Base-by-base conservation (phyloP, 2,113 vertebrate species). In the Aythya baeri region DNA sequence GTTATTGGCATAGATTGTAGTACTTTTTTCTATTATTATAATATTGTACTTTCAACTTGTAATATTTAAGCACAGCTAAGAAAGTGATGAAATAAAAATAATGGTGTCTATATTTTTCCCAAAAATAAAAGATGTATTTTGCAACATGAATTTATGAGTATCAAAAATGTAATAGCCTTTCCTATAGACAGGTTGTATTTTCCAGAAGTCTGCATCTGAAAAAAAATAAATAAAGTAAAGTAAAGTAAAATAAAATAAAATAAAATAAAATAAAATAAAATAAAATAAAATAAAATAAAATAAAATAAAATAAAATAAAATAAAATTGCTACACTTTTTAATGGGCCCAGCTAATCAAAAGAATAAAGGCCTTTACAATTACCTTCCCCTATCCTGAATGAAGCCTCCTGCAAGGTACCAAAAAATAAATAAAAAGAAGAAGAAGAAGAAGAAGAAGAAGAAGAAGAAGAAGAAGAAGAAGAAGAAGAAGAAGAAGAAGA, bases 71-170 rank as follows among this genome's bases (percentile, higher is more conserved):
- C 14, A 17, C 1, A 70, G 7, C 1, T 50, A 32, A 81, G 76
- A 87, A 77, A 25, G 79, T 52, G 68, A 91, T 59, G 67, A 95
- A 95, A 91, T 81, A 86, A 66, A 94, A 96, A 94, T 79, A 75
- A 49, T 34, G 11, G 44, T 71, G 9, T 22, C 6, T 54, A 58
- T 62, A 71, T 67, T 70, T 34, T 57, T 38, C 10, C 4, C 2
- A 3, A 26, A 83, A 59, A 23, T 23, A 32, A 63, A 55, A 73
- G 29, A 5, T 2, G 2, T 32, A 23, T 66, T 79, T 91, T 55
- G 27, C 16, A 59, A 90, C n/a, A 32, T 57, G 34, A 70, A 74
- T 41, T 9, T 70, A 11, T 62, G 29, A 78, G 7, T 38, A 54
- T 0, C 41, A 77, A 38, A 83, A 71, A 89, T 43, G 4, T 49